Evolutionary conservation across 2,888 invertebrate species (phyloP).

Genomic region (Neria commutata): DNA sequence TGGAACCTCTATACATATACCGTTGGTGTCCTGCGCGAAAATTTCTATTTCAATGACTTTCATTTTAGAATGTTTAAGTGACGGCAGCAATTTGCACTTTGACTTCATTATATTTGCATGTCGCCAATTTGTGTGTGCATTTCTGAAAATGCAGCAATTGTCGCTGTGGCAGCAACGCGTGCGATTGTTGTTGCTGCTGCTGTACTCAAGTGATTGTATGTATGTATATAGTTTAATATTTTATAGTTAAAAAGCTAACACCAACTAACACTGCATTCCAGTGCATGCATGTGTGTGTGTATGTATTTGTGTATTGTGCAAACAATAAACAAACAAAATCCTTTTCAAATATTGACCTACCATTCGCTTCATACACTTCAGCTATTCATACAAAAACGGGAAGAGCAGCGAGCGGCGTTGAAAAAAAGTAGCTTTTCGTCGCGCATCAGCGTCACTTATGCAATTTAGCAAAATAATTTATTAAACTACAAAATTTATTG

Average conservation of each 20-base stretch:
- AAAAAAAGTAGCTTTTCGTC: not conserved
- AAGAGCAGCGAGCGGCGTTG: not conserved
- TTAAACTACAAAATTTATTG: too few species aligned
- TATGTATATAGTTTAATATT: slow-evolving; percentile 57
- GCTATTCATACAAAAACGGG: slow-evolving; percentile 34
- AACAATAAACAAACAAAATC: slow-evolving; percentile 59
- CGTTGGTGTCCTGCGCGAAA: too few species aligned
- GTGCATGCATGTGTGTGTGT: slow-evolving; percentile 51
- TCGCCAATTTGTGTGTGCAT: slow-evolving; percentile 46
- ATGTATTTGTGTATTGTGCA: too few species aligned
- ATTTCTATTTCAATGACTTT: too few species aligned
- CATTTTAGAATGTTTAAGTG: not conserved
- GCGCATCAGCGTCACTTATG: not conserved
- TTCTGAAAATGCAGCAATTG: slow-evolving; percentile 47
- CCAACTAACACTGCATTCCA: slow-evolving; percentile 51
- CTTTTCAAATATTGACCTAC: slow-evolving; percentile 56
- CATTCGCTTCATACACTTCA: slow-evolving; percentile 29
- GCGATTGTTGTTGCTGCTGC: slow-evolving; percentile 13
- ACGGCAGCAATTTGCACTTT: not conserved
- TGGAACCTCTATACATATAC: too few species aligned
- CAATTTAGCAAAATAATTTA: slow-evolving; percentile 40
- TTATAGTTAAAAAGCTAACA: slow-evolving; percentile 61
- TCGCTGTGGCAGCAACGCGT: slow-evolving; percentile 34
- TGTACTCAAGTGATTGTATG: slow-evolving; percentile 34
- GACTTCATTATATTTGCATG: slow-evolving; percentile 8